Evolutionary conservation across 1,140 invertebrate genomes (phyloP), one percentile per base, ranked within the genome.

Genomic region (Trichoplusia ni): DNA sequence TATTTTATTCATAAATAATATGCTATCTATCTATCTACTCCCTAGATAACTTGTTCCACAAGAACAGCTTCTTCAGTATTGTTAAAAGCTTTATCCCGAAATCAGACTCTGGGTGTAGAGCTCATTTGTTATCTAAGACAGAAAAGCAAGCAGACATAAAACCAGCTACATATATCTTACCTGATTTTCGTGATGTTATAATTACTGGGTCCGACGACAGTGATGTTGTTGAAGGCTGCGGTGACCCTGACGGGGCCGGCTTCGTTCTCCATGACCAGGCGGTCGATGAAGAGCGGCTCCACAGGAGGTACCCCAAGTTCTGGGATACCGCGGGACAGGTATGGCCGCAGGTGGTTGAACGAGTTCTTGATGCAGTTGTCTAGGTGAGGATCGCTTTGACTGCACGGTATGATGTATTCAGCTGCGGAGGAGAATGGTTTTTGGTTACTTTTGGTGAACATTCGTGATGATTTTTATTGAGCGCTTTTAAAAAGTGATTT

Each of bases 261-360:
- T 0, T 94, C 93, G 76, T 96, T 96, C 79, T 95, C 94, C 92
- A 96, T 95, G 23, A 93, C 91, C 56, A 96, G 88, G 56, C 92
- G 91, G 8, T 94, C 93, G 31, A 96, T 95, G 2, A 89, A 82
- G 59, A 96, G 79, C 0, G 95, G 95, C 67, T 96, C 95, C 60
- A 96, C 94, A 0, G 94, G 92, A 0, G 94, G 95, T 9, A 96
- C 91, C 1, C 93, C 90, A 29, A 96, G 83, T 46, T 95, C 95
- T 0, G 91, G 78, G 11, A 96, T 92, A 49, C 95, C 95, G 72
- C 91, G 86, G 2, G 93, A 86, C 25, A 95, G 86, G 77, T 95
- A 95, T 1, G 94, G 93, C 58, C 93, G 91, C 1, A 95, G 83
- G 79, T 95, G 94, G 70, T 94, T 94, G 84, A 95, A 95, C 0